Conservation (phyloP, 2,113 vertebrate genomes). For the Hippocampus mohnikei region DNA sequence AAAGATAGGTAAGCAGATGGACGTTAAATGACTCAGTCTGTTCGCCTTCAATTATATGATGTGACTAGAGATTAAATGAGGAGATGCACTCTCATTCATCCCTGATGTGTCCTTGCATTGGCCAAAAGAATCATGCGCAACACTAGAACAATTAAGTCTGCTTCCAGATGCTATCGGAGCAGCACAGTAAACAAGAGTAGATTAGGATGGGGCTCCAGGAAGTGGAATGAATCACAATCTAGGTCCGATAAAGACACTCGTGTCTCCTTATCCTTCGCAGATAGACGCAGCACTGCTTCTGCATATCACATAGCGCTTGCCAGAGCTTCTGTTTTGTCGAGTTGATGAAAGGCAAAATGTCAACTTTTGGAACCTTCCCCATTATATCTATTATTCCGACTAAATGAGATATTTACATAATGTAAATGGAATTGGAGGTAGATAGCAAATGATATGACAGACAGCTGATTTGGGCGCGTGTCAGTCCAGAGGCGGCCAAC, state of each 20-base stretch:
- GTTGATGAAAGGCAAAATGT: neutral
- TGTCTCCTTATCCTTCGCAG: slow-evolving; percentile 7
- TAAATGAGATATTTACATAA: slow-evolving; percentile 4
- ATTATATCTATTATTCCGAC: slow-evolving; percentile 2
- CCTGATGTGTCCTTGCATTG: slow-evolving; percentile 41
- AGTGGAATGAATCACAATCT: slow-evolving; percentile 54
- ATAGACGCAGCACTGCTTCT: slow-evolving; percentile 17
- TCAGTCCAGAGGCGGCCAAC: slow-evolving; percentile 51
- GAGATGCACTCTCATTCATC: slow-evolving; percentile 36
- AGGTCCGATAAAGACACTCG: slow-evolving; percentile 30
- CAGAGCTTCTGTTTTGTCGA: neutral
- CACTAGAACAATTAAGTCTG: slow-evolving; percentile 54
- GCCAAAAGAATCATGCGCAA: slow-evolving; percentile 44
- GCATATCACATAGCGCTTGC: neutral
- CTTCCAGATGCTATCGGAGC: slow-evolving; percentile 60
- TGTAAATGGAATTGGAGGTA: slow-evolving; percentile 8
- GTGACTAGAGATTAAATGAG: slow-evolving; percentile 46
- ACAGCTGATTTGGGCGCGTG: slow-evolving; percentile 40
- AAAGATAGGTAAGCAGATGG: slow-evolving; percentile 31
- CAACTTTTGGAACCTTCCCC: slow-evolving; percentile 1
- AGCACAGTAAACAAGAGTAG: slow-evolving; percentile 54
- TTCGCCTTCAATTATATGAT: slow-evolving; percentile 30
- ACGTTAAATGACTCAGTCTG: slow-evolving; percentile 19
- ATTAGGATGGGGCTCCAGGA: slow-evolving; percentile 49
- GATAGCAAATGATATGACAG: slow-evolving; percentile 36